Percentiles rank a stretch among this genome's conserved stretches.
phyloP scores from a whole-genome alignment of 2,113 vertebrate genomes.

The Leucoraja erinaceus region DNA sequence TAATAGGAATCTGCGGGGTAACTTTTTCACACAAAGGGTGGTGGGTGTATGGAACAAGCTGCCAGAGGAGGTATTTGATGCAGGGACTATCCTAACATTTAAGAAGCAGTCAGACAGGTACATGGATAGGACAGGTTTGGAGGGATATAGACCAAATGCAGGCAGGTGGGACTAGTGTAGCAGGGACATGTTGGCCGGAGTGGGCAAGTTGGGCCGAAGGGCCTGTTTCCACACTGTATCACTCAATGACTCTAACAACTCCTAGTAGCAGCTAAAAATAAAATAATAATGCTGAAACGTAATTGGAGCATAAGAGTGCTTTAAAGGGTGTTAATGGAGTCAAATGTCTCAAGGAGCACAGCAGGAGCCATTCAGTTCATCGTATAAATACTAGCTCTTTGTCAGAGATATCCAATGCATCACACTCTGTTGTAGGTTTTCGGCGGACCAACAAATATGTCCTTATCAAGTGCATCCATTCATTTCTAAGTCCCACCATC shows the following conservation, averaged over 20 bases:
- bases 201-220: no score
- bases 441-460: background rate
- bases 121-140: no score
- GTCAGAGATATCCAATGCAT: background rate
- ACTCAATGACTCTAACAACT: background rate
- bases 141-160: no score
- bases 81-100: no score
- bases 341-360: background rate
- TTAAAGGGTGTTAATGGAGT: background rate
- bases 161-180: no score
- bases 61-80: no score
- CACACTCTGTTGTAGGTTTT: background rate
- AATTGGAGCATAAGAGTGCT: background rate
- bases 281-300: slow-evolving; percentile 3
- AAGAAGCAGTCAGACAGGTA: no score
- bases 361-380: background rate
- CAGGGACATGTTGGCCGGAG: no score
- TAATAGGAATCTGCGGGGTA: no score
- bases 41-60: no score
- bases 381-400: background rate
- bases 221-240: no score
- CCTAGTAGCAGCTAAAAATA: background rate
- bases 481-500: background rate
- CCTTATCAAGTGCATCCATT: background rate
- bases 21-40: no score